Conservation (phyloP, 2,113 vertebrate species). For the Catharus minimus region DNA sequence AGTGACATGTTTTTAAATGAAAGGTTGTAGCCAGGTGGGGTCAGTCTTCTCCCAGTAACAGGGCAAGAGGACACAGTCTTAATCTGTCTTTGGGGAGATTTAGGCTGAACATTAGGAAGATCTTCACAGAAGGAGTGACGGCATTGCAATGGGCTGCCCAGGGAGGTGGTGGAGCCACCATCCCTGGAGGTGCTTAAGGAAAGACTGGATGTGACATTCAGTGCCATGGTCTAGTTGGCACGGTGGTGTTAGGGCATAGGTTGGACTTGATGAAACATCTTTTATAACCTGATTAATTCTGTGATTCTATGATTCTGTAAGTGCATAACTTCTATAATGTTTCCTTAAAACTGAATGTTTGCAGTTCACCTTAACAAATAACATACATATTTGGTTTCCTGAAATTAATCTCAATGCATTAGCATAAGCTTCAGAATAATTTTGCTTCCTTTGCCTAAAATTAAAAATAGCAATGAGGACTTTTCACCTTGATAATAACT, state of each 20-base stretch:
- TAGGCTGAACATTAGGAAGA: not conserved
- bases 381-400: not conserved
- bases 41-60: not conserved
- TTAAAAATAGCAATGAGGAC: not conserved
- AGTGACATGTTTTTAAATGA: not conserved
- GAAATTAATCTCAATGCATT: not conserved
- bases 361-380: not conserved
- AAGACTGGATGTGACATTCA: not conserved
- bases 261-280: not conserved
- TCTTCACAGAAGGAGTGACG: not conserved
- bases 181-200: not conserved
- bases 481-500: not conserved
- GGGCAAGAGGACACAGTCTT: not conserved
- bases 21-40: not conserved
- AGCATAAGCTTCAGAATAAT: not conserved
- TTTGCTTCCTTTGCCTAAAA: not conserved
- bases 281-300: too few relatives aligned
- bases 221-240: not conserved
- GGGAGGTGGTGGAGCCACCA: not conserved
- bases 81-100: not conserved
- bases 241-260: not conserved
- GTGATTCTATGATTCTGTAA: not conserved
- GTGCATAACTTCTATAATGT: not conserved
- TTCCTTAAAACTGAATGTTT: not conserved
- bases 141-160: not conserved